phyloP scores from a whole-genome alignment of 1,140 invertebrate genomes.

The Drosophila ercepeae region DNA sequence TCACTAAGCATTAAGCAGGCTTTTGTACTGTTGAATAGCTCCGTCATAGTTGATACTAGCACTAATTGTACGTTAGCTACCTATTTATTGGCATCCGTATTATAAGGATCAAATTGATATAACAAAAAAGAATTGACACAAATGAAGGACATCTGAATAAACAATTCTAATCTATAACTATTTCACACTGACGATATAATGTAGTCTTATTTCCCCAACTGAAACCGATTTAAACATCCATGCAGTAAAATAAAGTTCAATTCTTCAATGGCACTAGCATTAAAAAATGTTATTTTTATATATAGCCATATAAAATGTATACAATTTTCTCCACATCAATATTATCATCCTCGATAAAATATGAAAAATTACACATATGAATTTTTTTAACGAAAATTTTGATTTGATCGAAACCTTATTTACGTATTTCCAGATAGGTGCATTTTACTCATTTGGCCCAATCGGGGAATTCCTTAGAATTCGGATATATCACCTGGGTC shows the following conservation, averaged over 20 bases:
- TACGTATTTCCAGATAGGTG: neutral
- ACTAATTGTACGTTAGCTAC: conserved; percentile 68
- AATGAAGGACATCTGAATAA: neutral
- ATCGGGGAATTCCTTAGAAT: conserved; percentile 16
- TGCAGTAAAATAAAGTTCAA: too few relatives aligned
- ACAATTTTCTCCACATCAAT: too few relatives aligned
- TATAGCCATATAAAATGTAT: too few relatives aligned
- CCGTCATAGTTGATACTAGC: conserved; percentile 66
- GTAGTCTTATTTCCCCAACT: too few relatives aligned
- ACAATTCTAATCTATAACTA: too few relatives aligned
- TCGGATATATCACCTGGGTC: conserved; percentile 46
- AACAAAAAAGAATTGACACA: neutral
- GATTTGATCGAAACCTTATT: neutral
- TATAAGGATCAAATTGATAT: neutral
- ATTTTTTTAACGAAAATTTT: neutral
- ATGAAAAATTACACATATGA: too few relatives aligned
- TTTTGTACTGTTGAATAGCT: conserved; percentile 54
- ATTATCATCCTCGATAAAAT: too few relatives aligned
- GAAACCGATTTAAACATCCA: too few relatives aligned
- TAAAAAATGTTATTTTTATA: too few relatives aligned
- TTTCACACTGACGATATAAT: neutral
- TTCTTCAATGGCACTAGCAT: too few relatives aligned
- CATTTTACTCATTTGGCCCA: neutral
- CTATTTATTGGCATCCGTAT: neutral
- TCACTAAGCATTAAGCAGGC: neutral